phyloP scores from a whole-genome alignment of 2,113 vertebrate genomes.

The Istiophorus platypterus region DNA sequence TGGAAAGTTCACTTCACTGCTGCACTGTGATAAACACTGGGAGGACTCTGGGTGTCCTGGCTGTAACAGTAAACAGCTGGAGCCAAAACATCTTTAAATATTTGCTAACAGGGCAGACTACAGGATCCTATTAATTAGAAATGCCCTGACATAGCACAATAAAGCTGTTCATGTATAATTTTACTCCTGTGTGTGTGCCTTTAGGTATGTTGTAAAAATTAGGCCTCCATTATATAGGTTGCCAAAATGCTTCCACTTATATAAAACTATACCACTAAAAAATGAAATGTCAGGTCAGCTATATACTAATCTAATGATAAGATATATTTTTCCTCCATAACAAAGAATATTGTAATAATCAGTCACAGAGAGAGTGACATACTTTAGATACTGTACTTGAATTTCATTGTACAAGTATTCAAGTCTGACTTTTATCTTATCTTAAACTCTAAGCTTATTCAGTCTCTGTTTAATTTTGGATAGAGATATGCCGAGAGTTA shows the following conservation, averaged over 20 bases:
- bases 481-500: not conserved
- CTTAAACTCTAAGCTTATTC: not conserved
- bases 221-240: constrained; percentile 10
- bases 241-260: not conserved
- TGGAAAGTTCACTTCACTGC: constrained; percentile 65
- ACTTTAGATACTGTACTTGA: not conserved
- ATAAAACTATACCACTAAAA: not conserved
- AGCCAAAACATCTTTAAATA: constrained; percentile 35
- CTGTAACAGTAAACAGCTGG: constrained; percentile 80
- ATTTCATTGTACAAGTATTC: not conserved
- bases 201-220: not conserved
- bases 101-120: constrained; percentile 54
- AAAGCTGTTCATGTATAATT: constrained; percentile 10
- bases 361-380: not conserved
- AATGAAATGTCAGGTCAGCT: not conserved
- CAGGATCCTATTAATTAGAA: constrained; percentile 61
- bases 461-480: constrained; percentile 16
- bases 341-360: not conserved
- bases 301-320: not conserved
- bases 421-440: not conserved
- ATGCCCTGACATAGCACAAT: constrained; percentile 41
- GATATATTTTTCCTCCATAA: not conserved
- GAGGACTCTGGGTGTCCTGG: constrained; percentile 71
- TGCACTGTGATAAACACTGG: constrained; percentile 79
- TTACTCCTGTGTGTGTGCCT: constrained; percentile 19